Evolutionary conservation across 2,888 invertebrate species (phyloP).

Genomic region (Alcis repandata): DNA sequence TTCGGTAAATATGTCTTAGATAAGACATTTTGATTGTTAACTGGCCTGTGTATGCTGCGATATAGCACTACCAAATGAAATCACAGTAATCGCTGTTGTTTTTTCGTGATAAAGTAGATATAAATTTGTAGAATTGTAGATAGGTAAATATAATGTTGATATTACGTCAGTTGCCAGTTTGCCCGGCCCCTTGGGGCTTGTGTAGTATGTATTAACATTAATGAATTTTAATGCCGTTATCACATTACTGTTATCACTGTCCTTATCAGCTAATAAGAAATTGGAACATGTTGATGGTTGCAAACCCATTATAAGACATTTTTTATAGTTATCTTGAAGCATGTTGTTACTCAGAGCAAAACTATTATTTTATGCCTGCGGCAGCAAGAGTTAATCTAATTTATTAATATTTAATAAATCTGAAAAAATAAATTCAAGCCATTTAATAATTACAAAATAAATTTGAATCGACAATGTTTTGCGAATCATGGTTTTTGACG

Average conservation of each 20-base stretch:
- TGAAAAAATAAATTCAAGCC: no score
- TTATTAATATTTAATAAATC: no score
- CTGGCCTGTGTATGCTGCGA: conserved; percentile 27
- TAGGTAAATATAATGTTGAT: conserved; percentile 39
- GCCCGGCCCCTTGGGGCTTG: conserved; percentile 46
- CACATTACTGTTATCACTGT: conserved; percentile 47
- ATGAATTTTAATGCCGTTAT: conserved; percentile 40
- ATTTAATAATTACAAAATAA: no score
- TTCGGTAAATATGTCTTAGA: conserved; percentile 64
- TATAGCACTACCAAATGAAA: conserved; percentile 50
- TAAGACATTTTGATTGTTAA: conserved; percentile 64
- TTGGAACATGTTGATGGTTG: conserved; percentile 32
- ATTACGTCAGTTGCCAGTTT: conserved; percentile 56
- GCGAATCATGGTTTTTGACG: no score
- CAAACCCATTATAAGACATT: background rate
- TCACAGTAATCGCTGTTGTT: conserved; percentile 58
- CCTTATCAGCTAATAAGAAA: conserved; percentile 53
- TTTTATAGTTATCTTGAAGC: background rate
- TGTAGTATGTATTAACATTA: conserved; percentile 28
- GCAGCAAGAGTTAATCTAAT: no score
- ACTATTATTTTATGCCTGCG: no score
- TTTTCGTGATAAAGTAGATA: conserved; percentile 49
- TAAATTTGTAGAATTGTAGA: conserved; percentile 31
- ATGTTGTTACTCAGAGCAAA: background rate
- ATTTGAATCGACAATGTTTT: no score